Conservation (phyloP, 1,140 invertebrate species). For the Matsumurasca onukii region DNA sequence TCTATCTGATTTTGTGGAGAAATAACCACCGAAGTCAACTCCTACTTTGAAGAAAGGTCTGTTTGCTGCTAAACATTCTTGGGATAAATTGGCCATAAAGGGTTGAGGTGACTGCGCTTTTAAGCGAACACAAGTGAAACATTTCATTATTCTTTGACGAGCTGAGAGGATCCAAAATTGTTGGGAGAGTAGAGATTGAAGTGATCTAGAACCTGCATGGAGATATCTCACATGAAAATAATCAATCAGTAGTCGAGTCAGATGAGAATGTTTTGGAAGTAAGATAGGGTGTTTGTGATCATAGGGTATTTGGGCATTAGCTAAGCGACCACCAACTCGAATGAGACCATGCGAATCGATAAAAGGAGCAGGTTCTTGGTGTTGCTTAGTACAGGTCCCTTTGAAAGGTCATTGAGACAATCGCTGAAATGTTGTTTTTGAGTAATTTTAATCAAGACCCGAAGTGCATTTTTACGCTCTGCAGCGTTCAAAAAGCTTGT, state of each 20-base stretch:
- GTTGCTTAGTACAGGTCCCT: not conserved
- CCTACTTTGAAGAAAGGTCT: conserved; percentile 35
- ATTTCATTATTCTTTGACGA: conserved; percentile 7
- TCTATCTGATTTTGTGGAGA: conserved; percentile 32
- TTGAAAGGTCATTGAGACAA: not conserved
- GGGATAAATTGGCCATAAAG: not conserved
- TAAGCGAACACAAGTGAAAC: conserved; percentile 17
- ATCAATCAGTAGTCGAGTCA: conserved; percentile 1
- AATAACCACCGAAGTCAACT: conserved; percentile 37
- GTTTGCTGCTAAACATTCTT: not conserved
- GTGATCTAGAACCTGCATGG: conserved; percentile 12
- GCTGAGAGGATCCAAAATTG: conserved; percentile 13
- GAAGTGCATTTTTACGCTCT: not conserved
- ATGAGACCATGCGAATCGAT: too few species aligned
- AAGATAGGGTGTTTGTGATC: not conserved
- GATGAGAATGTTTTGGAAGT: not conserved
- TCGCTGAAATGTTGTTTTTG: not conserved
- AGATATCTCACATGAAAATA: conserved; percentile 6
- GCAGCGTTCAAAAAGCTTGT: not conserved
- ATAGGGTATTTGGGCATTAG: not conserved
- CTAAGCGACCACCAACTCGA: conserved; percentile 8
- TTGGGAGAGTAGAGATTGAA: not conserved
- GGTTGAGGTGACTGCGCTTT: conserved; percentile 2
- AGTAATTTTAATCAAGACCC: not conserved
- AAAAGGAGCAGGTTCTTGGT: not conserved